Evolutionary conservation across 1,140 invertebrate species (phyloP), one percentile per base, ranked within the genome.

Genomic region (Drosophila arawakana): DNA sequence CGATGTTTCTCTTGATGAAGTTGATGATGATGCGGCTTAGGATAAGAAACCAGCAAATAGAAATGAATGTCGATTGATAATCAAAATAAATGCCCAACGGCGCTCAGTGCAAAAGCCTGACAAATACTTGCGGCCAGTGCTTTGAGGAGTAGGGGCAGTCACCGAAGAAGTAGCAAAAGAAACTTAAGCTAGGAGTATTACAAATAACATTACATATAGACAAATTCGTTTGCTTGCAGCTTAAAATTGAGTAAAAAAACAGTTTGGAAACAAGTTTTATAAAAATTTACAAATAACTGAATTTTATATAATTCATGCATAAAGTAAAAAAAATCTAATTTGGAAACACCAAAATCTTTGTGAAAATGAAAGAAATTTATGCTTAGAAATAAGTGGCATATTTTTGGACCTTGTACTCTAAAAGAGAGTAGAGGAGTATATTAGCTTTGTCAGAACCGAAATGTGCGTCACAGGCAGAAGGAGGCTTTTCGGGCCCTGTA

Each of bases 61-160:
- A 91, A 91, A 91, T 82, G 81, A 89, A 91, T 91, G 88, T 86
- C 85, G 63, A 78, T 83, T 78, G 67, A 81, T 91, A 91, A 91
- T 91, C 84, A 86, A 91, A 91, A 91, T 90, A 91, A 90, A 91
- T 91, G 84, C 72, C 55, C 7, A 5, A 37, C 35, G 54, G 13
- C 21, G 49, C 37, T 41, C 39, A 11, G 58, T 11, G 50, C 34
- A 21, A 59, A 57, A 60, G 62, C 66, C 55, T 75, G 81, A 80
- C 76, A 80, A 76, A 72, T 80, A 62, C 54, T 39, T 9, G 9
- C 11, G 37, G 46, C 10, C 54, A 55, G 10, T 39, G 11, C n/a
- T 18, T 30, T 30, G 3, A 35, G 44, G 44, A 2, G 50, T 41
- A 0, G 41, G 7, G 25, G 41, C 3, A 21, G 7, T 5, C 34